phyloP scores from a whole-genome alignment of 1,140 invertebrate genomes.

The roundworm (Caenorhabditis elegans) region WBcel235 BX284603.4:9843501-9844000 shows the following conservation, averaged over 20 bases:
- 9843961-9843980: neutral
- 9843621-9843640: too few relatives aligned
- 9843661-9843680: too few relatives aligned
- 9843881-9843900: constrained; percentile 11
- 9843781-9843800: constrained; percentile 11
- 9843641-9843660: too few relatives aligned
- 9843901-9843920: neutral
- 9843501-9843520: too few relatives aligned
- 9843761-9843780: neutral
- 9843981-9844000: constrained; percentile 15
- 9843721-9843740: too few relatives aligned
- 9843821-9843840: neutral
- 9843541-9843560: too few relatives aligned
- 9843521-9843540: too few relatives aligned
- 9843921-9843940: neutral
- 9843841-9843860: constrained; percentile 23
- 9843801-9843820: neutral
- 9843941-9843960: neutral
- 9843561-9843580: too few relatives aligned
- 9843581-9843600: too few relatives aligned
- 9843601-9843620: too few relatives aligned
- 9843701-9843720: too few relatives aligned
- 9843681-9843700: too few relatives aligned
- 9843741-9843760: neutral
- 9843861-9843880: constrained; percentile 9